Conservation (phyloP, 2,113 vertebrate species). For the Poecilia latipinna region DNA sequence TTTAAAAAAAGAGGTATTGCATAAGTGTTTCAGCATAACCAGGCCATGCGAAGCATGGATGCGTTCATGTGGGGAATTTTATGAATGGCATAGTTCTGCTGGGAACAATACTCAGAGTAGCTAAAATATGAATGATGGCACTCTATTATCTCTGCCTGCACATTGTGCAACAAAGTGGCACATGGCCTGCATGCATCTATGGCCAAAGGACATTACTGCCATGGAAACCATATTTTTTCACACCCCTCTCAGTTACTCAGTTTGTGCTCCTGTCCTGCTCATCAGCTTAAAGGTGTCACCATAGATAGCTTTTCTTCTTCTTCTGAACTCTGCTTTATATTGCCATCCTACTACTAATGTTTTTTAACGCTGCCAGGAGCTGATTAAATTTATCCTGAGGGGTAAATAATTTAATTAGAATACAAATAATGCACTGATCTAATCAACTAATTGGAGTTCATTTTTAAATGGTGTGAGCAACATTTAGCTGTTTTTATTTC, state of each 20-base stretch:
- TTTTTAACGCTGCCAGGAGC: background rate
- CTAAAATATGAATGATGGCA: slow-evolving; percentile 57
- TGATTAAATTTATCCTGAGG: background rate
- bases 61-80: slow-evolving; percentile 35
- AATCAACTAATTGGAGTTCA: background rate
- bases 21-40: slow-evolving; percentile 1
- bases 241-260: slow-evolving; percentile 28
- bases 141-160: slow-evolving; percentile 25
- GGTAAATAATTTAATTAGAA: background rate
- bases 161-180: slow-evolving; percentile 29
- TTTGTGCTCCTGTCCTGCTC: slow-evolving; percentile 31
- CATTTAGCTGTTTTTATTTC: background rate
- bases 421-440: background rate
- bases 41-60: slow-evolving; percentile 9
- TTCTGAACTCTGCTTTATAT: background rate
- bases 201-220: slow-evolving; percentile 50
- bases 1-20: background rate
- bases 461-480: background rate
- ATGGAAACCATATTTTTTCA: slow-evolving; percentile 67
- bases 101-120: slow-evolving; percentile 27
- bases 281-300: background rate
- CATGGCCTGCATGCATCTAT: slow-evolving; percentile 27
- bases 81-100: slow-evolving; percentile 54
- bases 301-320: background rate
- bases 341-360: background rate